A percentile compares a stretch with the other conserved stretches of the same genome.
phyloP scores from a whole-genome alignment of 2,888 invertebrate species.

The Mimachlamys varia region DNA sequence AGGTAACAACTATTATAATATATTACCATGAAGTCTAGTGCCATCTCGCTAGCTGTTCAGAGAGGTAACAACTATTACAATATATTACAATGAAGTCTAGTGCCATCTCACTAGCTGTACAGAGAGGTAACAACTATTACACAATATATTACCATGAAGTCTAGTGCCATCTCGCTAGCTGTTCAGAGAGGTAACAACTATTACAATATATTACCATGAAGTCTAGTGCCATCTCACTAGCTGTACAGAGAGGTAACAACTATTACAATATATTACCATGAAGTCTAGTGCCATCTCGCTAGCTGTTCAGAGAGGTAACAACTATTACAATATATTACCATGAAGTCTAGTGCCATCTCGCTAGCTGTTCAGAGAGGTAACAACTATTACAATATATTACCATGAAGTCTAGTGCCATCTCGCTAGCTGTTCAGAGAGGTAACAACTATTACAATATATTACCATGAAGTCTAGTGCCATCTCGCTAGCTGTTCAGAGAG shows the following conservation, averaged over 20 bases:
- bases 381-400: conserved; percentile 88
- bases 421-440: conserved; percentile 87
- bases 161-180: conserved; percentile 94
- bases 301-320: conserved; percentile 84
- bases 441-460: conserved; percentile 84
- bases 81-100: conserved; percentile 99
- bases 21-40: conserved; percentile 99
- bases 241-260: conserved; percentile 84
- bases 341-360: conserved; percentile 98
- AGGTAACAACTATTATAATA: conserved; percentile 71
- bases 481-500: conserved; percentile 87
- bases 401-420: conserved; percentile 98
- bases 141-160: conserved; percentile 99
- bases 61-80: conserved; percentile 72
- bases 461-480: conserved; percentile 99
- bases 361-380: conserved; percentile 86
- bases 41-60: conserved; percentile 91
- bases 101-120: conserved; percentile 92
- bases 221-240: conserved; percentile 95
- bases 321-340: conserved; percentile 90
- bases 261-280: conserved; percentile 94
- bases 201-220: conserved; percentile 97
- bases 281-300: conserved; percentile 97
- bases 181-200: conserved; percentile 83
- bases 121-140: conserved; percentile 73